Evolutionary conservation across 2,113 vertebrate genomes (phyloP).

Genomic region (Protobothrops flavoviridis): DNA sequence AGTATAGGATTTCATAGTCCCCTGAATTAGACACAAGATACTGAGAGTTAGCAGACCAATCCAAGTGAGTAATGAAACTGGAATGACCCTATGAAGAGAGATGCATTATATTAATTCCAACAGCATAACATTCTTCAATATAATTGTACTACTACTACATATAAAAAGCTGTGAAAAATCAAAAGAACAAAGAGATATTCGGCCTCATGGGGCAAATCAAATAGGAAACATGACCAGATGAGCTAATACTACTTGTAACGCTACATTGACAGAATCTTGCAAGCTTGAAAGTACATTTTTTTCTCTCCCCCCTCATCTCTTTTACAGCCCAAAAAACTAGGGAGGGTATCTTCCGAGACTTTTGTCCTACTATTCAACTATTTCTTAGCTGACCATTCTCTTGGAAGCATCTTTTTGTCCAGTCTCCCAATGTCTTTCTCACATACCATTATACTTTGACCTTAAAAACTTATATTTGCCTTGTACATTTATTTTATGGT

Average conservation of each 20-base stretch:
- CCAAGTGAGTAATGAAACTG: slow-evolving; percentile 97
- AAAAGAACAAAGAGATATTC: not conserved
- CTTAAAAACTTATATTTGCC: not conserved
- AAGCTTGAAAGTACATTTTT: not conserved
- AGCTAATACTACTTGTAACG: not conserved
- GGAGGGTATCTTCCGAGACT: not conserved
- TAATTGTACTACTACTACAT: not conserved
- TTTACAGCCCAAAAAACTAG: not conserved
- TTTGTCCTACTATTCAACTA: not conserved
- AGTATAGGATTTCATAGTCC: slow-evolving; percentile 98
- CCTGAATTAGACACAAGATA: slow-evolving; percentile 98
- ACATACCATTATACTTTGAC: not conserved
- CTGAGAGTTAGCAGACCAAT: slow-evolving; percentile 95
- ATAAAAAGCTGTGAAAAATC: not conserved
- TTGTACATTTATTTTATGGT: not conserved
- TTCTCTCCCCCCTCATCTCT: not conserved
- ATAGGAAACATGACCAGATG: not conserved
- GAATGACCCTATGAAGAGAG: slow-evolving; percentile 86
- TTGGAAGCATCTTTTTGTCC: not conserved
- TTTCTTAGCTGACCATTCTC: not conserved
- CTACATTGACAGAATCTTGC: not conserved
- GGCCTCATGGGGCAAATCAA: not conserved
- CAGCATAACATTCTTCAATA: not conserved
- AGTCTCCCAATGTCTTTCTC: not conserved
- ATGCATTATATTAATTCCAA: not conserved